Percentiles rank a stretch among this genome's conserved stretches.
Conservation (phyloP, 1,140 invertebrate genomes). For the Ectropis grisescens region DNA sequence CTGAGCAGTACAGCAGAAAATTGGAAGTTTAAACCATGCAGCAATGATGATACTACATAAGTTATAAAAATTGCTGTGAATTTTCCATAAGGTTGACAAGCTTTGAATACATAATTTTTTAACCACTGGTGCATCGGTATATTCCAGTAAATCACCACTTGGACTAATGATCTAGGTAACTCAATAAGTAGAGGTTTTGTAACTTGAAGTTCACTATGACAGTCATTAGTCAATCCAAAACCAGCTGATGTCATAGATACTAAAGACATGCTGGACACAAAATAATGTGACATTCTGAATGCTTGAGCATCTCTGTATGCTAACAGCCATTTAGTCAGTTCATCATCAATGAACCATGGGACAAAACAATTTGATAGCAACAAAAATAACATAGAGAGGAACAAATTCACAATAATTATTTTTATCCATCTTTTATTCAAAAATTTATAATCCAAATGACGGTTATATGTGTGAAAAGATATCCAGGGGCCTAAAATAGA, state of each 20-base stretch:
- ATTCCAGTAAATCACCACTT: constrained; percentile 96
- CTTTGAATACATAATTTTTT: constrained; percentile 90
- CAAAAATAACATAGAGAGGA: constrained; percentile 77
- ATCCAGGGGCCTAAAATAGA: constrained; percentile 94
- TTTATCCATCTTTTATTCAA: constrained; percentile 71
- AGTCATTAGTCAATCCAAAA: constrained; percentile 70
- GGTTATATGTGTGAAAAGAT: constrained; percentile 80
- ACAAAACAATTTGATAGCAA: constrained; percentile 86
- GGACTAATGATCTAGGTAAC: constrained; percentile 89
- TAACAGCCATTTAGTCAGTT: constrained; percentile 76
- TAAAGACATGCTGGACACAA: constrained; percentile 89
- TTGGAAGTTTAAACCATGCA: constrained; percentile 94
- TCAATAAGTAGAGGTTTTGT: constrained; percentile 86
- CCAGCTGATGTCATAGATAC: constrained; percentile 81
- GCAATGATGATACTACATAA: constrained; percentile 88
- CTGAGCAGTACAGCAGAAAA: constrained; percentile 91
- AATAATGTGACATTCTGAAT: constrained; percentile 95
- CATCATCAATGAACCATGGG: constrained; percentile 80
- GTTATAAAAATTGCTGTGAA: constrained; percentile 87
- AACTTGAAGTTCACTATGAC: constrained; percentile 74
- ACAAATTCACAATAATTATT: constrained; percentile 72
- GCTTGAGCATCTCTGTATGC: constrained; percentile 91
- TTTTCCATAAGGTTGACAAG: constrained; percentile 77
- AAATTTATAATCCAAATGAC: constrained; percentile 53
- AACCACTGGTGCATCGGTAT: constrained; percentile 97